phyloP scores from a whole-genome alignment of 1,140 invertebrate genomes.

The Aphelenchoides avenae region DNA sequence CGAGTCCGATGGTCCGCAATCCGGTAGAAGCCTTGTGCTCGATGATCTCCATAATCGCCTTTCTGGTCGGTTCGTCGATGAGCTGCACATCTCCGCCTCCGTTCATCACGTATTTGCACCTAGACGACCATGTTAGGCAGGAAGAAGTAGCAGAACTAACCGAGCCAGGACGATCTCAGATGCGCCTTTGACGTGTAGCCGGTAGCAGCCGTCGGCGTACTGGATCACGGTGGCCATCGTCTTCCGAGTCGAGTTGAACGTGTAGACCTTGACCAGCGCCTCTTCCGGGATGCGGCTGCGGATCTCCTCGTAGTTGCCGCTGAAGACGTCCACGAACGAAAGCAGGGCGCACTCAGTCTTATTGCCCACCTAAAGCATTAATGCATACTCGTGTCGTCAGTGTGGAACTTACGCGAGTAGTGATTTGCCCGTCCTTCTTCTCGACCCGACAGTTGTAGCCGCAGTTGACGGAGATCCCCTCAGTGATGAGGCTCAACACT shows the following conservation, averaged over 20 bases:
- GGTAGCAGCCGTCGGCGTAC: conserved; percentile 39
- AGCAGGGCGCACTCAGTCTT: conserved; percentile 60
- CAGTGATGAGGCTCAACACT: too few relatives aligned
- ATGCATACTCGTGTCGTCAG: too few relatives aligned
- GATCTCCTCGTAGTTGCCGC: conserved; percentile 50
- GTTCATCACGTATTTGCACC: too few relatives aligned
- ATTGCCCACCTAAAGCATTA: conserved; percentile 57
- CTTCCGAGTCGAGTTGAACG: conserved; percentile 59
- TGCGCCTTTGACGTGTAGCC: conserved; percentile 55
- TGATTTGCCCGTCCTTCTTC: conserved; percentile 73
- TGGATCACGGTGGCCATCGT: conserved; percentile 59
- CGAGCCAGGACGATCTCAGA: conserved; percentile 67
- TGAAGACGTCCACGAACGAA: conserved; percentile 55
- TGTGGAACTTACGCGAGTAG: too few relatives aligned
- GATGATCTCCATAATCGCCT: too few relatives aligned
- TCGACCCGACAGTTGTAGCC: conserved; percentile 52
- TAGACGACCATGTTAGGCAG: too few relatives aligned
- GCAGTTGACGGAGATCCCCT: conserved; percentile 45
- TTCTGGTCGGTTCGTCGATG: too few relatives aligned
- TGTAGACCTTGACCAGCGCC: conserved; percentile 57
- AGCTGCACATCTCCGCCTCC: too few relatives aligned
- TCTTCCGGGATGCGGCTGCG: conserved; percentile 54
- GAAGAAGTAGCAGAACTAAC: conserved; percentile 73
- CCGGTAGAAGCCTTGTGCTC: too few relatives aligned
- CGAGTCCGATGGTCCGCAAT: conserved; percentile 73